Conservation (phyloP, 2,797 vertebrate species). For the Neomorphus geoffroyi region DNA sequence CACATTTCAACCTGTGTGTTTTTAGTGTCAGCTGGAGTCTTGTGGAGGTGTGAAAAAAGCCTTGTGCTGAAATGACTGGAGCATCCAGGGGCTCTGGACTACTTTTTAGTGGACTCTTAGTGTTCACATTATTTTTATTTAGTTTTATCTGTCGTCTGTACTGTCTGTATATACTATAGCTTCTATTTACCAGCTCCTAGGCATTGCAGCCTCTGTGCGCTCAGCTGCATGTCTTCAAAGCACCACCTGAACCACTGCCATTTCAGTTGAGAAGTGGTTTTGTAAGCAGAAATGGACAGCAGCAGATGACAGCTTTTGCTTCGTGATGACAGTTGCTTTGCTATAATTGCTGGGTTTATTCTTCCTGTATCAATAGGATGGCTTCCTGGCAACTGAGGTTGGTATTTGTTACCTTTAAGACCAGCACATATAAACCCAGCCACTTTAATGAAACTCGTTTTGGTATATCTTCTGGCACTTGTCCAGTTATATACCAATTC, state of each 20-base stretch:
- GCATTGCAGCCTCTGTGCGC: not conserved
- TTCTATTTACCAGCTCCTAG: conserved; percentile 1
- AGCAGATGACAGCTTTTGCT: conserved; percentile 38
- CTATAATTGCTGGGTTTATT: conserved; percentile 79
- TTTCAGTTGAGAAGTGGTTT: conserved; percentile 13
- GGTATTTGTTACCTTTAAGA: conserved; percentile 47
- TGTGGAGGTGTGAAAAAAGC: conserved; percentile 12
- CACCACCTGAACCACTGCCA: not conserved
- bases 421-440: not conserved
- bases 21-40: conserved; percentile 43
- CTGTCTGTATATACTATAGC: not conserved
- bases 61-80: not conserved
- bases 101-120: not conserved
- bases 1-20: not conserved
- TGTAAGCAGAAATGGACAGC: conserved; percentile 36
- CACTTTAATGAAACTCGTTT: conserved; percentile 21
- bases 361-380: conserved; percentile 72
- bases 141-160: not conserved
- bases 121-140: not conserved
- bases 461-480: not conserved
- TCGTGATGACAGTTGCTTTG: conserved; percentile 52
- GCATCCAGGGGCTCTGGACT: not conserved
- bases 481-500: not conserved
- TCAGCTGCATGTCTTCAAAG: not conserved
- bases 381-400: conserved; percentile 47